A percentile compares a stretch with the other conserved stretches of the same genome.
These are phyloP conservation scores for Hormaphis cornu DNA, from an alignment of 1,140 invertebrate species.

Conservation along the genomic window DNA sequence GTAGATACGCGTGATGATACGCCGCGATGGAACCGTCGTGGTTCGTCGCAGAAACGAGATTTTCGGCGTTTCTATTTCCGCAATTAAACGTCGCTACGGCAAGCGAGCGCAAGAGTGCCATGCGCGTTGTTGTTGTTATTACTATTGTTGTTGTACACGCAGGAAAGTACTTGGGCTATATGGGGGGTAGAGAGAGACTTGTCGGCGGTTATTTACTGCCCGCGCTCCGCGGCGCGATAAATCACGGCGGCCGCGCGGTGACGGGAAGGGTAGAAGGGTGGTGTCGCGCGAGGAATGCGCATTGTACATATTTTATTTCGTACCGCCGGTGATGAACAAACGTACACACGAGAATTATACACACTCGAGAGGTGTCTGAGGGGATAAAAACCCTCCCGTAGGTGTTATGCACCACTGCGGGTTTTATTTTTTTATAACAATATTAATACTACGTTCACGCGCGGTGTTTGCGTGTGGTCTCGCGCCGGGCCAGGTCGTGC, in stretches of 20 bases:
- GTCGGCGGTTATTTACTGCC: slow-evolving; percentile 18
- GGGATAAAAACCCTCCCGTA: background rate
- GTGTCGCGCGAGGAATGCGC: slow-evolving; percentile 8
- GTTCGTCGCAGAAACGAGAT: background rate
- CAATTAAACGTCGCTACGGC: slow-evolving; percentile 5
- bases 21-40: no score
- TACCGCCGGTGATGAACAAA: no score
- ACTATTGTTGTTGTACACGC: no score
- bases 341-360: background rate
- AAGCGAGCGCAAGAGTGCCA: no score
- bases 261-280: background rate
- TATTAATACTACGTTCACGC: no score
- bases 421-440: no score
- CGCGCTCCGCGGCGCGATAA: slow-evolving; percentile 14
- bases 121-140: no score
- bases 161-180: no score
- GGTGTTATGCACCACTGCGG: background rate
- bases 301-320: no score
- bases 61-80: slow-evolving; percentile 13
- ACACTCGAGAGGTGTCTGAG: background rate
- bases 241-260: slow-evolving; percentile 17
- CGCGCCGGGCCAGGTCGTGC: slow-evolving; percentile 4
- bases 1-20: no score
- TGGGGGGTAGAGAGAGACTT: background rate
- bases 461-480: background rate